Base-by-base conservation (phyloP, 2,113 vertebrate species). In the Pelodiscus sinensis region DNA sequence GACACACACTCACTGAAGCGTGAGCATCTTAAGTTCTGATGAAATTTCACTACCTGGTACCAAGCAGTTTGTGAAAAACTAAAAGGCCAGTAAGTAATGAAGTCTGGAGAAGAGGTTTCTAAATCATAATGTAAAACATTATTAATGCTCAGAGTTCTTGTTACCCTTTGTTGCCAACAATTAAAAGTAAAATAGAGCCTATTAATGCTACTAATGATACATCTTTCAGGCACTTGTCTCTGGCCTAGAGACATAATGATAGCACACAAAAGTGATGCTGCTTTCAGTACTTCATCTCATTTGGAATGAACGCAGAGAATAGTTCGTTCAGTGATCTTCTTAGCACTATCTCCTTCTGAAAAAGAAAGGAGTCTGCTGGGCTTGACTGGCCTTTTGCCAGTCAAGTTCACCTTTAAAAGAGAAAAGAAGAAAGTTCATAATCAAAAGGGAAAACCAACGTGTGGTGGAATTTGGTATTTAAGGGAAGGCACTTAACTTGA, bases 161-260 rank as follows among this genome's bases (percentile, higher is more conserved):
- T 92, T 96, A 90, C 55, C 68, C 68, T 92, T 95, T 93, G 75
- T 82, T 79, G 52, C 31, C 57, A 94, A 85, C 19, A 93, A 78
- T 85, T 91, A 75, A 38, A 86, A 94, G 84, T 55, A 92, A 94
- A 84, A 90, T 35, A 85, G 6, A 79, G 52, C 2, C 60, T 16
- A 84, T 86, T 89, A 79, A 56, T 31, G 12, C 27, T 58, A 82
- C n/a, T 87, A 81, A 92, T 71, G 55, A 82, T 62, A 92, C 73
- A 82, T 86, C 75, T 93, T 4, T 54, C 15, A 92, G 75, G 55
- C 31, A 89, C 60, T 86, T 56, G n/a, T 79, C 16, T 77, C 35
- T 55, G 75, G 75, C 44, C 54, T 50, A 11, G 68, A 92, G 55
- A 89, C 25, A 91, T 68, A 81, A 82, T 85, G 65, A 11, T 54